phyloP scores from a whole-genome alignment of 2,113 vertebrate species.

The Aldabrachelys gigantea region DNA sequence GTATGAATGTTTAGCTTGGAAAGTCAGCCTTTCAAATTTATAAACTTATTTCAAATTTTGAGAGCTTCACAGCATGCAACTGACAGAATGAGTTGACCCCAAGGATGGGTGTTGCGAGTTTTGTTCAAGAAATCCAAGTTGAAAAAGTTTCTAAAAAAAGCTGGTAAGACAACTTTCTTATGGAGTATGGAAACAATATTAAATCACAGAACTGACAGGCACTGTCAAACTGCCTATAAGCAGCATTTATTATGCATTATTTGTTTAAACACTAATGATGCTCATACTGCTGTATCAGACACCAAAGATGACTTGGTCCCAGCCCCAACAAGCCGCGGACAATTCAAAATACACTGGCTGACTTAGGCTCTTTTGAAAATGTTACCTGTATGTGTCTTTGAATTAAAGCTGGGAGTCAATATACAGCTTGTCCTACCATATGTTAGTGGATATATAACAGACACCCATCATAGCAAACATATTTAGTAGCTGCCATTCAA shows the following conservation, averaged over 20 bases:
- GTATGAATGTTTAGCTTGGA: not conserved
- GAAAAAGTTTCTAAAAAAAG: constrained; percentile 57
- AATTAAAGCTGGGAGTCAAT: constrained; percentile 51
- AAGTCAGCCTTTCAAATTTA: constrained; percentile 51
- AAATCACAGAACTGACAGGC: constrained; percentile 23
- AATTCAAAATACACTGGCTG: constrained; percentile 1
- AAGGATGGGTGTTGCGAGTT: constrained; percentile 61
- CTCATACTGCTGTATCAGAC: not conserved
- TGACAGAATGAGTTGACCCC: constrained; percentile 46
- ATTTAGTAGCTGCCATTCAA: constrained; percentile 65
- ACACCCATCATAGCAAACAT: constrained; percentile 32
- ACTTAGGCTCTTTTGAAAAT: constrained; percentile 34
- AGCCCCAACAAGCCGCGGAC: not conserved
- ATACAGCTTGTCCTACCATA: constrained; percentile 47
- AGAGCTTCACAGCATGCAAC: constrained; percentile 57
- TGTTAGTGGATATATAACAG: constrained; percentile 20
- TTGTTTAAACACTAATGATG: not conserved
- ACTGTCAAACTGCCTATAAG: constrained; percentile 7
- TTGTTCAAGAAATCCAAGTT: constrained; percentile 65
- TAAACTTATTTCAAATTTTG: constrained; percentile 54
- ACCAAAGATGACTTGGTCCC: not conserved
- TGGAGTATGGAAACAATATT: constrained; percentile 34
- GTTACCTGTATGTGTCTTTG: constrained; percentile 25
- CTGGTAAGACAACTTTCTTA: constrained; percentile 50
- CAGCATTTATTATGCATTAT: not conserved